A percentile compares a stretch with the other conserved stretches of the same genome.
phyloP scores from a whole-genome alignment of 2,113 vertebrate species.

The Hyperopisus bebe region DNA sequence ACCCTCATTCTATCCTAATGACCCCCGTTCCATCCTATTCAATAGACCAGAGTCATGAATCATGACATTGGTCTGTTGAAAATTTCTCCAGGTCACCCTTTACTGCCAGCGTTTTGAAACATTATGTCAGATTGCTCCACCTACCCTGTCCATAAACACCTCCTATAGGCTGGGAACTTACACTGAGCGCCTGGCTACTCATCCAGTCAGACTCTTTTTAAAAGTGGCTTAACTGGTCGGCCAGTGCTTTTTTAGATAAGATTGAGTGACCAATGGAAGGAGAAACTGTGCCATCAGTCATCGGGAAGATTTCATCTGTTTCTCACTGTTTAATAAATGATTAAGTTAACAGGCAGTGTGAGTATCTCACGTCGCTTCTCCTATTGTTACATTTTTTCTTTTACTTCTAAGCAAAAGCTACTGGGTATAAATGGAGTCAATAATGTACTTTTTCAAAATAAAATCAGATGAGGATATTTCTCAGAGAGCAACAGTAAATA shows the following conservation, averaged over 20 bases:
- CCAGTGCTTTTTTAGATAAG: neutral
- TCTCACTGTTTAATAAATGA: neutral
- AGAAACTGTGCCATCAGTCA: neutral
- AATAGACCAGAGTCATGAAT: neutral
- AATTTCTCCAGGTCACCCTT: neutral
- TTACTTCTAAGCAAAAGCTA: neutral
- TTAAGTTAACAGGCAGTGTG: neutral
- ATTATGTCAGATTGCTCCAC: neutral
- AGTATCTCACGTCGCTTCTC: neutral
- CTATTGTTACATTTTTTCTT: neutral
- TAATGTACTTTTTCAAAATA: neutral
- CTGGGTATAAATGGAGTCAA: neutral
- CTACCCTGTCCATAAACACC: neutral
- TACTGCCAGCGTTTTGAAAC: neutral
- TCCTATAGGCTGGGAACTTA: neutral
- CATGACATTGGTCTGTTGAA: neutral
- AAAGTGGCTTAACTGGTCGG: neutral
- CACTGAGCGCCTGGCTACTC: neutral
- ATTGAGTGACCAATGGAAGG: neutral
- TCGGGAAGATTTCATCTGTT: neutral
- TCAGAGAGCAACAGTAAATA: neutral
- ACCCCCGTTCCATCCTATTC: neutral
- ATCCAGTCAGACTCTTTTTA: neutral
- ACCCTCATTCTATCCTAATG: neutral
- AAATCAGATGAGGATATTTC: neutral